Evolutionary conservation across 2,113 vertebrate genomes (phyloP), one percentile per base, ranked within the genome.

Genomic region (Bos indicus): DNA sequence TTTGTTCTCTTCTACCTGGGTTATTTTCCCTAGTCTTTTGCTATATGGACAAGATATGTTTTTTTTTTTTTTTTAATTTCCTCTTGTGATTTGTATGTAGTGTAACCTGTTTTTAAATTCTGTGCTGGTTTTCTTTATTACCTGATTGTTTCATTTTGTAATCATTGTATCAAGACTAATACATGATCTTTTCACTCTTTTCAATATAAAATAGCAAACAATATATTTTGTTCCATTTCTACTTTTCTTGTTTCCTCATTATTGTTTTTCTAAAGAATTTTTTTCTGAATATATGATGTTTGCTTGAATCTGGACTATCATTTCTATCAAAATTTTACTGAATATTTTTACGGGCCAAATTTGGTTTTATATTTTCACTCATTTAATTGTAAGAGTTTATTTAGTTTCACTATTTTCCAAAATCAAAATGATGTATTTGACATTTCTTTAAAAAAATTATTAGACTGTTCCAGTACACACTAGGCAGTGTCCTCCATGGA

Each of bases 401-500:
- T 88, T 11, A 92, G 9, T 33, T 81, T 28, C 21, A n/a, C 3
- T 43, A 26, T 80, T 48, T 83, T 60, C 15, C 28, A 43, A 93
- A 94, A 84, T 4, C 5, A 86, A 16, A 8, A n/a, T 57, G 48
- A 26, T 84, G 88, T 94, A 30, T 30, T 40, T 88, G 11, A 2
- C 0, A 40, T 56, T 40, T 1, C 10, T 6, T 62, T 56, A 51
- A 43, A 56, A 23, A 52, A 30, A 5, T 33, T 15, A 15, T 64
- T 51, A 28, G 7, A 67, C 9, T 91, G 1, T 88, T n/a, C 25
- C 67, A 59, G 21, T 15, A 16, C 2, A 62, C 1, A 5, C 16
- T 48, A 13, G 7, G 17, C 0, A 48, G 5, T 54, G 0, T 43
- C 6, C 21, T 62, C 0, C 21, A 5, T 54, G 10, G 16, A 46